These are phyloP conservation scores for Hystrix cristata DNA, from an alignment of 2,113 vertebrate genomes.

Conservation along the genomic window DNA sequence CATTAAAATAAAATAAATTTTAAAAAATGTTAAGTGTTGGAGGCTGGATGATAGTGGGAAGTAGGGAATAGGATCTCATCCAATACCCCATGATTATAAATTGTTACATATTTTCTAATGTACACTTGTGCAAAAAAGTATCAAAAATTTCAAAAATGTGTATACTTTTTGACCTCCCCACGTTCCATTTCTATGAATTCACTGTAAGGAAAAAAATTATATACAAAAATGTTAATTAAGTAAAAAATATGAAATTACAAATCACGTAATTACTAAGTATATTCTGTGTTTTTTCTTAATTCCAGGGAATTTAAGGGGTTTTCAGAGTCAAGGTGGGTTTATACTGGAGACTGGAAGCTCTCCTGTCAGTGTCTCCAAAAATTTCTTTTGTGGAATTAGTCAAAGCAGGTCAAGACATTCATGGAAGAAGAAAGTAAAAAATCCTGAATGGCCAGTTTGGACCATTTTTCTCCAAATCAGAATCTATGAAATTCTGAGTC, in stretches of 20 bases:
- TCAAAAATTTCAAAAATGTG: background rate
- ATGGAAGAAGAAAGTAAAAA: background rate
- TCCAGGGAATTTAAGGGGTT: background rate
- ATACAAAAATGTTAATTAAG: background rate
- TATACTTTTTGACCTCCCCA: slow-evolving; percentile 10
- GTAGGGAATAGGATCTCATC: background rate
- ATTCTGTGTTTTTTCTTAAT: background rate
- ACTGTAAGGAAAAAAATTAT: slow-evolving; percentile 1
- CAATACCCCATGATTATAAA: background rate
- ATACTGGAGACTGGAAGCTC: background rate
- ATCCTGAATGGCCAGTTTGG: background rate
- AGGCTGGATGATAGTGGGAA: background rate
- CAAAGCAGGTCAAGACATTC: background rate
- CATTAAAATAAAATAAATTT: background rate
- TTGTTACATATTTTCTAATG: background rate
- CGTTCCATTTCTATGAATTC: slow-evolving; percentile 1
- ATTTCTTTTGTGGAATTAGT: slow-evolving; percentile 37
- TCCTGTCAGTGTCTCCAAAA: background rate
- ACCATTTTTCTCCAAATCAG: background rate
- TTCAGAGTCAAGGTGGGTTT: background rate
- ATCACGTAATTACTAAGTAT: slow-evolving; percentile 27
- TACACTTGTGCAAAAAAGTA: background rate
- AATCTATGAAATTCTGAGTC: slow-evolving; percentile 21
- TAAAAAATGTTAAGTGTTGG: slow-evolving; percentile 28
- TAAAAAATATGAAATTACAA: slow-evolving; percentile 26